phyloP scores from a whole-genome alignment of 1,140 invertebrate genomes.

The Meloidogyne hapla region DNA sequence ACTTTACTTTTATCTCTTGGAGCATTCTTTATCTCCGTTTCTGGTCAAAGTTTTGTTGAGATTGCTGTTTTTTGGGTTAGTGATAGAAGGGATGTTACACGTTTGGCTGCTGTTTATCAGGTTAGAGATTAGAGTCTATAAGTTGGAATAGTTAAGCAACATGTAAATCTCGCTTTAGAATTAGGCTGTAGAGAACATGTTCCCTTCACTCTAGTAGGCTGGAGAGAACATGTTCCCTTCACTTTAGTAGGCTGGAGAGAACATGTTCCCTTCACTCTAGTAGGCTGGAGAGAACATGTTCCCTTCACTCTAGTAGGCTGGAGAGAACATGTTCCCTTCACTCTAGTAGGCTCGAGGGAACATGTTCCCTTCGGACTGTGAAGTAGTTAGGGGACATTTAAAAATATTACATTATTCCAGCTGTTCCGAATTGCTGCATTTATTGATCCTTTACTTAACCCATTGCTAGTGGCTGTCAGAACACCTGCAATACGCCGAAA shows the following conservation, averaged over 20 bases:
- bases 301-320: no score
- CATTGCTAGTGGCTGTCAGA: slow-evolving; percentile 55
- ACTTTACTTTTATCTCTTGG: slow-evolving; percentile 59
- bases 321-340: no score
- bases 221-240: no score
- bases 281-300: no score
- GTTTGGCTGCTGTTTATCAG: slow-evolving; percentile 42
- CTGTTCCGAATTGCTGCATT: slow-evolving; percentile 53
- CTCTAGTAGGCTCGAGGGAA: no score
- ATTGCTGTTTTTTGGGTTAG: slow-evolving; percentile 63
- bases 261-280: no score
- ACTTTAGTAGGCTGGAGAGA: background rate
- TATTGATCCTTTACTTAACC: slow-evolving; percentile 60
- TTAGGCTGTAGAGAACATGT: no score
- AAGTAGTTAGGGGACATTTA: background rate
- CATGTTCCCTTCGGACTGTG: no score
- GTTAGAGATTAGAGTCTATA: no score
- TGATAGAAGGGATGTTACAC: slow-evolving; percentile 51
- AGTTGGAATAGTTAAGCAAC: no score
- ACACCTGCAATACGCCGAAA: slow-evolving; percentile 55
- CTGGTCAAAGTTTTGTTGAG: slow-evolving; percentile 59
- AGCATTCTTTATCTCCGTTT: slow-evolving; percentile 61
- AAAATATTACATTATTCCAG: slow-evolving; percentile 15
- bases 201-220: no score
- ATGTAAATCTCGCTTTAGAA: no score